phyloP scores from a whole-genome alignment of 2,797 vertebrate genomes.

The Cyclopterus lumpus region DNA sequence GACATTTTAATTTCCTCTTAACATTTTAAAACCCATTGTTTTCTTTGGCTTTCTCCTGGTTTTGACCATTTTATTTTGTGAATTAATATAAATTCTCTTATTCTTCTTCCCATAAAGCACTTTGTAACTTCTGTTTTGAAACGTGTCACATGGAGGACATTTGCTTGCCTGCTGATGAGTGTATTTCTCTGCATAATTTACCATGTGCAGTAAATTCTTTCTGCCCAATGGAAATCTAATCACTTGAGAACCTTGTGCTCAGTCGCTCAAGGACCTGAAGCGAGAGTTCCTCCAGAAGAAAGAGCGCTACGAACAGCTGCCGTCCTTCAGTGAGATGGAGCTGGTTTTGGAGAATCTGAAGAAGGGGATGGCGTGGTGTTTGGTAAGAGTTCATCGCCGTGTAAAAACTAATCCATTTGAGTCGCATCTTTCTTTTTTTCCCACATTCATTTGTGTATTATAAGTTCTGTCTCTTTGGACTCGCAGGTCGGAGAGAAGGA shows the following conservation, averaged over 20 bases:
- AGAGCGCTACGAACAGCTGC: constrained; percentile 72
- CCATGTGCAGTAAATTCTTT: background rate
- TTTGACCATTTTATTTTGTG: background rate
- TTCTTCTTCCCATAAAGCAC: background rate
- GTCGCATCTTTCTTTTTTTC: background rate
- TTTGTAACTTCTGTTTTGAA: background rate
- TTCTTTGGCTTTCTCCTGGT: background rate
- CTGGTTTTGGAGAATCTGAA: constrained; percentile 69
- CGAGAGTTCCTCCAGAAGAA: constrained; percentile 76
- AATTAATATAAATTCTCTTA: background rate
- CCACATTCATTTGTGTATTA: background rate
- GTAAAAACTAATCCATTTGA: background rate
- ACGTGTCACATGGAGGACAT: too few species aligned
- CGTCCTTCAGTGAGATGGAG: constrained; percentile 67
- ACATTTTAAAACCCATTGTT: background rate
- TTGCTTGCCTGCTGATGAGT: background rate
- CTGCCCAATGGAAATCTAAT: background rate
- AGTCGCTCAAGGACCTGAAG: constrained; percentile 65
- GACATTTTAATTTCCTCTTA: background rate
- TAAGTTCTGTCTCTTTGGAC: background rate
- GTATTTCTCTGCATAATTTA: background rate
- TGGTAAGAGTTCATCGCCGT: constrained; percentile 40
- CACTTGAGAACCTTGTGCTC: constrained; percentile 1
- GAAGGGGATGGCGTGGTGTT: constrained; percentile 68
- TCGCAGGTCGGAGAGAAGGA: constrained; percentile 63